Percentiles rank a stretch among this genome's conserved stretches.
Conservation (phyloP, 2,797 vertebrate species). For the Acrossocheilus fasciatus region DNA sequence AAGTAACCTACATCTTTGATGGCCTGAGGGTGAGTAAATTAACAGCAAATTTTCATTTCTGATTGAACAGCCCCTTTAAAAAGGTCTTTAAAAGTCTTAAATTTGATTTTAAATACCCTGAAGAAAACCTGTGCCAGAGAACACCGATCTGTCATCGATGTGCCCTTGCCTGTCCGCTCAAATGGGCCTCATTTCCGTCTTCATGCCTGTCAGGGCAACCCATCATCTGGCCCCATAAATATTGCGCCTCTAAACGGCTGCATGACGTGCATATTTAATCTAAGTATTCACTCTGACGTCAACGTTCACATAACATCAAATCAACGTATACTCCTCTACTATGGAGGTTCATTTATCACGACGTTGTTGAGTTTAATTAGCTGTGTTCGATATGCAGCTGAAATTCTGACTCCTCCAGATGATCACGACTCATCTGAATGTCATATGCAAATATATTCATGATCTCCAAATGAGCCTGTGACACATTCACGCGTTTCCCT, state of each 20-base stretch:
- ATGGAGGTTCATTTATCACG: not conserved
- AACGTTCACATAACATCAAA: not conserved
- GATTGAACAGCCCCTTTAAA: not conserved
- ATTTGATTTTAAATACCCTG: conserved; percentile 1
- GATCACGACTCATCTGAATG: conserved; percentile 27
- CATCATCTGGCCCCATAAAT: conserved; percentile 62
- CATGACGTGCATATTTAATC: conserved; percentile 58
- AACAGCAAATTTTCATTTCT: not conserved
- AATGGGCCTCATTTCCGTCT: conserved; percentile 58
- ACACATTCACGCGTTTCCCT: not conserved
- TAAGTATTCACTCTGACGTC: not conserved
- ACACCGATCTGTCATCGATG: conserved; percentile 62
- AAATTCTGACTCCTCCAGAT: conserved; percentile 27
- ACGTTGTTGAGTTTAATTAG: not conserved
- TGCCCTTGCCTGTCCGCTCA: conserved; percentile 58
- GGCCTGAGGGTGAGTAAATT: not conserved
- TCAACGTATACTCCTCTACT: not conserved
- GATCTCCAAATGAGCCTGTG: conserved; percentile 1
- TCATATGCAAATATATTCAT: conserved; percentile 46
- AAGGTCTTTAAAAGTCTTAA: not conserved
- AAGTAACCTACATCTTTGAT: not conserved
- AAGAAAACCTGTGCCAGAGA: conserved; percentile 9
- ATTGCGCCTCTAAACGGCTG: conserved; percentile 57
- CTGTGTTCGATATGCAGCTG: conserved; percentile 5
- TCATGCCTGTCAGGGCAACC: conserved; percentile 48